These are phyloP conservation scores for Chymomyza fuscimana DNA, from an alignment of 2,888 invertebrate genomes.

Conservation along the genomic window DNA sequence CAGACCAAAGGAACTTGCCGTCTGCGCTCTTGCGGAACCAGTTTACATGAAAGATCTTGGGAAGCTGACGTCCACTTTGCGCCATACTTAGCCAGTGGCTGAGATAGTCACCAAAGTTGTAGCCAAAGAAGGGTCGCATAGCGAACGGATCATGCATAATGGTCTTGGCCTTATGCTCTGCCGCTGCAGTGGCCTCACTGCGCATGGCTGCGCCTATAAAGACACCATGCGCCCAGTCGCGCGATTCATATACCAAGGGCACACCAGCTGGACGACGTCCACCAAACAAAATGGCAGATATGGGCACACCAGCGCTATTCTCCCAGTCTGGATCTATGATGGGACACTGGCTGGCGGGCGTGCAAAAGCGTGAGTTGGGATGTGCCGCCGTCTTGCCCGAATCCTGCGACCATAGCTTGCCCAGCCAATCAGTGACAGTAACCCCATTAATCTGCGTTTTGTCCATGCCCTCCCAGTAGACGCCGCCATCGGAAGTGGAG, in stretches of 20 bases:
- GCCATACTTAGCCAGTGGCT: constrained; percentile 96
- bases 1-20: constrained; percentile 98
- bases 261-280: constrained; percentile 96
- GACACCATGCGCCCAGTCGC: constrained; percentile 97
- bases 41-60: constrained; percentile 98
- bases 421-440: constrained; percentile 90
- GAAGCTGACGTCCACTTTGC: constrained; percentile 82
- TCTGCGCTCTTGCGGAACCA: constrained; percentile 95
- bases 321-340: constrained; percentile 97
- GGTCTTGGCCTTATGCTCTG: constrained; percentile 94
- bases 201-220: constrained; percentile 96
- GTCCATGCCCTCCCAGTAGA: constrained; percentile 99
- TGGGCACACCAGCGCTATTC: constrained; percentile 94
- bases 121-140: constrained; percentile 99
- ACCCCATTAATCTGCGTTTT: constrained; percentile 83
- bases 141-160: constrained; percentile 99
- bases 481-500: constrained; percentile 95
- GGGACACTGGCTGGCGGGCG: constrained; percentile 96
- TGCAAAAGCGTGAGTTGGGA: constrained; percentile 98
- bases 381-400: constrained; percentile 92
- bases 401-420: constrained; percentile 85
- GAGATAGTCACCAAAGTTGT: constrained; percentile 98
- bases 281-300: constrained; percentile 97
- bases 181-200: constrained; percentile 98
- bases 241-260: constrained; percentile 94